These are phyloP conservation scores for Sebastolobus alascanus DNA, from an alignment of 2,797 vertebrate species.

Conservation along the genomic window DNA sequence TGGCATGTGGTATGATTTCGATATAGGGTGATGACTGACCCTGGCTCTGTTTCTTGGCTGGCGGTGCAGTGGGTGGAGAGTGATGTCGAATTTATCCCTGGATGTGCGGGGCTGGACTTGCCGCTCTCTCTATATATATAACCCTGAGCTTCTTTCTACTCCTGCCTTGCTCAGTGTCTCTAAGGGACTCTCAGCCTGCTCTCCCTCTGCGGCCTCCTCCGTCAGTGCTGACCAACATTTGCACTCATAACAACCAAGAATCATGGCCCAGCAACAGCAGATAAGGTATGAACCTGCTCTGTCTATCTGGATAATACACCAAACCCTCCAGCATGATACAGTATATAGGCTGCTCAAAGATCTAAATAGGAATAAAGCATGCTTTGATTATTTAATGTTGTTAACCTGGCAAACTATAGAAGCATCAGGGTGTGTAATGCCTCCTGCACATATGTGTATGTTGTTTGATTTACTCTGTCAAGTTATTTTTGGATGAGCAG, in stretches of 20 bases:
- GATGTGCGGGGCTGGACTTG: slow-evolving; percentile 46
- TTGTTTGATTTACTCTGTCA: slow-evolving; percentile 32
- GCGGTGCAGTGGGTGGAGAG: slow-evolving; percentile 63
- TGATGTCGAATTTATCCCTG: slow-evolving; percentile 36
- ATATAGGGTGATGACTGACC: slow-evolving; percentile 4
- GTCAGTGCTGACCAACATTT: slow-evolving; percentile 41
- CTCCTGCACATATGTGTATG: neutral
- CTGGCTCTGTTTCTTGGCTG: slow-evolving; percentile 57
- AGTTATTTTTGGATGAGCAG: slow-evolving; percentile 61
- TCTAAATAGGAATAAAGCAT: neutral
- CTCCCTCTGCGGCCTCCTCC: slow-evolving; percentile 52
- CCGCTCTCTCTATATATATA: slow-evolving; percentile 69
- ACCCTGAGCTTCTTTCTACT: slow-evolving; percentile 40
- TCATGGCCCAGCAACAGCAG: slow-evolving; percentile 79
- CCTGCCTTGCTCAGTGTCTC: slow-evolving; percentile 76
- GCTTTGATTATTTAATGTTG: neutral
- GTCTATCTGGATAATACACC: neutral
- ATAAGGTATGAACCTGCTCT: slow-evolving; percentile 71
- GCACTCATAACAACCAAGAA: slow-evolving; percentile 48
- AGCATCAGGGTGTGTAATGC: neutral
- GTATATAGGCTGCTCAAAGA: neutral
- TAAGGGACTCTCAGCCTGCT: slow-evolving; percentile 70
- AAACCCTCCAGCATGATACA: neutral
- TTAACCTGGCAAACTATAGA: neutral
- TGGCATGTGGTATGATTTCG: slow-evolving; percentile 37